Conservation (phyloP, 2,113 vertebrate genomes). For the Hyaena hyaena region DNA sequence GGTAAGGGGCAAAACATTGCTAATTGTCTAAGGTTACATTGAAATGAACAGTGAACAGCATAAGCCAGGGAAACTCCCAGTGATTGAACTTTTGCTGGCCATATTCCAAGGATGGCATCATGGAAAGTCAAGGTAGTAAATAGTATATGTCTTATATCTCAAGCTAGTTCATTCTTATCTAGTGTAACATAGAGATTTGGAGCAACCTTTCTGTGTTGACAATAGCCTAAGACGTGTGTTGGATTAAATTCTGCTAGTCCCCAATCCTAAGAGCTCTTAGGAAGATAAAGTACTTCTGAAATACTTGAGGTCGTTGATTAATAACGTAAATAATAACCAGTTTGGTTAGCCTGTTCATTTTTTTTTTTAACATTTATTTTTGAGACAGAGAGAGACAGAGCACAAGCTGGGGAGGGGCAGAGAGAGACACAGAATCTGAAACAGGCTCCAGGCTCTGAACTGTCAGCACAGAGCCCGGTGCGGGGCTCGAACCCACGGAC, state of each 20-base stretch:
- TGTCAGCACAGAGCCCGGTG: too few relatives aligned
- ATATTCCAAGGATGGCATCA: constrained; percentile 10
- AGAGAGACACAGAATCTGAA: too few relatives aligned
- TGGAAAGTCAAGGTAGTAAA: constrained; percentile 21
- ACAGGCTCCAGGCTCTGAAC: too few relatives aligned
- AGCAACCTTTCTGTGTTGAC: neutral
- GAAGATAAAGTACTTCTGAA: constrained; percentile 16
- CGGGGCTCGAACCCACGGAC: too few relatives aligned
- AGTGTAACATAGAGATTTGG: neutral
- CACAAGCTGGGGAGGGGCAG: too few relatives aligned
- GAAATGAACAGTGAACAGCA: constrained; percentile 20
- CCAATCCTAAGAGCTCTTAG: neutral
- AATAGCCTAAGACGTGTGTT: neutral
- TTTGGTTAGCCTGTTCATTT: neutral
- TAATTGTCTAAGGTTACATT: constrained; percentile 4
- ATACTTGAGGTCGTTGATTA: constrained; percentile 26
- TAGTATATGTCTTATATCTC: neutral
- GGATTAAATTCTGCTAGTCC: constrained; percentile 20
- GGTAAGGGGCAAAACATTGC: constrained; percentile 85
- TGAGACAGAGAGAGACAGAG: too few relatives aligned
- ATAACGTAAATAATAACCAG: neutral
- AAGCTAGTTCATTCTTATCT: neutral
- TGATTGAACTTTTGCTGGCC: constrained; percentile 27
- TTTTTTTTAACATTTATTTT: neutral
- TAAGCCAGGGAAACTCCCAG: constrained; percentile 44